These are phyloP conservation scores for Acholoe squamosa DNA, from an alignment of 2,888 invertebrate species.

Conservation along the genomic window DNA sequence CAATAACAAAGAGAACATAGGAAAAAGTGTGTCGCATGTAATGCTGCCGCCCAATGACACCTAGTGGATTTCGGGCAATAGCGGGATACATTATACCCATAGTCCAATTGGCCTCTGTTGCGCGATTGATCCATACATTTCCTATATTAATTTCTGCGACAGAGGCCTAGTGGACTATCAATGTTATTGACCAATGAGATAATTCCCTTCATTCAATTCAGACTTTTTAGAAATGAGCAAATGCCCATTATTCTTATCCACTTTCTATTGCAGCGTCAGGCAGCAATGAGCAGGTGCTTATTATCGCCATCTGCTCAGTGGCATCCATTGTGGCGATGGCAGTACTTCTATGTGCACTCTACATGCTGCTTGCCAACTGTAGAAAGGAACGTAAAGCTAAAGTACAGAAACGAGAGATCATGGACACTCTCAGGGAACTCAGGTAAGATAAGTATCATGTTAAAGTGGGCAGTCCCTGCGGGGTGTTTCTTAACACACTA, in stretches of 20 bases:
- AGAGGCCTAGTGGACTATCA: too few relatives aligned
- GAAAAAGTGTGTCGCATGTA: not conserved
- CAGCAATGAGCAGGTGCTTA: conserved; percentile 44
- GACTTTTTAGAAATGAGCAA: not conserved
- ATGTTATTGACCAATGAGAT: too few relatives aligned
- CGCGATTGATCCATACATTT: too few relatives aligned
- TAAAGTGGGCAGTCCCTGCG: too few relatives aligned
- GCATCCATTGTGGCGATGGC: conserved; percentile 52
- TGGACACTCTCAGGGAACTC: conserved; percentile 58
- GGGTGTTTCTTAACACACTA: too few relatives aligned
- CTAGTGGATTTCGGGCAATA: not conserved
- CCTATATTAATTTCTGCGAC: too few relatives aligned
- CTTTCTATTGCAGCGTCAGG: conserved; percentile 1
- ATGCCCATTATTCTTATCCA: not conserved
- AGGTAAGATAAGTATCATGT: too few relatives aligned
- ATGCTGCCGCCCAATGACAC: too few relatives aligned
- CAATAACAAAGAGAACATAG: not conserved
- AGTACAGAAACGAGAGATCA: conserved; percentile 26
- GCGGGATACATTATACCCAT: not conserved
- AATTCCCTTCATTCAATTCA: too few relatives aligned
- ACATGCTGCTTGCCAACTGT: conserved; percentile 57
- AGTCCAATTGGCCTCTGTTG: too few relatives aligned
- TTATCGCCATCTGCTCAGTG: conserved; percentile 56
- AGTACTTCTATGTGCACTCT: conserved; percentile 55
- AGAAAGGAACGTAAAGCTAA: conserved; percentile 46